Percentiles rank a stretch among this genome's conserved stretches.
phyloP scores from a whole-genome alignment of 2,797 vertebrate genomes.

The Ciconia nigra region DNA sequence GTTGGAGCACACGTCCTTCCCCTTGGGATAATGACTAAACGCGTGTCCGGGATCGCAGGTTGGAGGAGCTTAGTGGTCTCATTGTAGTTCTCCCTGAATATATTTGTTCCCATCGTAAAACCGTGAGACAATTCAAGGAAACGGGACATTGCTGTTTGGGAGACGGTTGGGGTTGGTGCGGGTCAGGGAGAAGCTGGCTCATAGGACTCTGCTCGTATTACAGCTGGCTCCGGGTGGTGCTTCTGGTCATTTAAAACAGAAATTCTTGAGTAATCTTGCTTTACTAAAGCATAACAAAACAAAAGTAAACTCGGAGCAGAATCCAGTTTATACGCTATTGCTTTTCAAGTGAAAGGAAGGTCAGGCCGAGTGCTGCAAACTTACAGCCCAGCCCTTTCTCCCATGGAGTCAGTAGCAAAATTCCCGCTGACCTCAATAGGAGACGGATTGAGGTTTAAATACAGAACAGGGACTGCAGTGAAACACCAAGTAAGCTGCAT shows the following conservation, averaged over 20 bases:
- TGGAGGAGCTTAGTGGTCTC: background rate
- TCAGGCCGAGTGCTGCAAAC: background rate
- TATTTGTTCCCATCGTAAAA: background rate
- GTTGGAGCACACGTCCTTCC: background rate
- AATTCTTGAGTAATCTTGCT: background rate
- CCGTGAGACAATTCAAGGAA: slow-evolving; percentile 22
- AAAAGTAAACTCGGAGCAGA: background rate
- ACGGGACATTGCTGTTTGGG: background rate
- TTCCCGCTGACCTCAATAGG: background rate
- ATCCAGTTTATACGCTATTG: background rate
- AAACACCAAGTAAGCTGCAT: background rate
- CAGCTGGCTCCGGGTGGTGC: background rate
- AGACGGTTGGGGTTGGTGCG: accelerated
- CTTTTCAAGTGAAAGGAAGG: background rate
- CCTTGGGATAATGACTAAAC: slow-evolving; percentile 6
- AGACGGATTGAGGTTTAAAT: background rate
- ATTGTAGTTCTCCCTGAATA: background rate
- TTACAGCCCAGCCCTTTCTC: background rate
- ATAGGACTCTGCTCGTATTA: background rate
- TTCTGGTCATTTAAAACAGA: background rate
- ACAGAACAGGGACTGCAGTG: background rate
- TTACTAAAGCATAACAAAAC: background rate
- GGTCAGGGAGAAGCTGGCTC: background rate
- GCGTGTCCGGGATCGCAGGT: background rate
- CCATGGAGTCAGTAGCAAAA: background rate